Evolutionary conservation across 2,113 vertebrate species (phyloP), one percentile per base, ranked within the genome.

Genomic region (Pomatostomus ruficeps): DNA sequence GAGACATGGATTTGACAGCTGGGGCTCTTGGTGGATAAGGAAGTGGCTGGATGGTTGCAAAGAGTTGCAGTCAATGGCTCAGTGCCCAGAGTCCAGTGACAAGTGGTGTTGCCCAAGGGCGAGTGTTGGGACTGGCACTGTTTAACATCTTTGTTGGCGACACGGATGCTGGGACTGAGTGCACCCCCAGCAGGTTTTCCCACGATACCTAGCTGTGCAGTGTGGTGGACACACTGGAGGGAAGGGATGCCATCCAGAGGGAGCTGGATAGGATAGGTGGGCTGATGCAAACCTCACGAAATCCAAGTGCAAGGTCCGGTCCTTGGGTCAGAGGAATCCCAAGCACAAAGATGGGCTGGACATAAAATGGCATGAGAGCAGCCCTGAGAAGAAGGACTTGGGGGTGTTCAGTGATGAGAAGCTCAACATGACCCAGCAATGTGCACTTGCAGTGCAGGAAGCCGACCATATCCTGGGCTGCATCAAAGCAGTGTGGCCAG

Each of bases 61-160:
- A 59, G 38, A 48, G 25, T 2, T 61, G 54, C 40, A 45, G 21
- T 26, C 62, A 62, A 6, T 23, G 35, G 40, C 51, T 42, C 40
- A 26, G 55, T 55, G 48, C 26, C 54, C 45, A 70, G 23, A 24
- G n/a, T 36, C 24, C 31, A 67, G 40, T 18, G 77, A 46, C n/a
- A 46, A 40, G 38, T 5, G 40, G 20, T 38, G 25, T 1, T 82
- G 24, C 52, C 54, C 38, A 59, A 43, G 54, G 21, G 29, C 35
- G 52, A n/a, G 8, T 9, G 10, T 1, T 67, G n/a, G 31, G 38
- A 40, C 11, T 5, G 17, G 38, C 40, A 45, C 59, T 29, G 16
- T 81, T 67, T 6, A 40, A 35, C 38, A 59, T 13, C 38, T n/a
- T n/a, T 58, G 58, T 5, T 0, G 0, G 23, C 7, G 5, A n/a